Conservation (phyloP, 2,888 invertebrate genomes). For the Keiferia lycopersicella region DNA sequence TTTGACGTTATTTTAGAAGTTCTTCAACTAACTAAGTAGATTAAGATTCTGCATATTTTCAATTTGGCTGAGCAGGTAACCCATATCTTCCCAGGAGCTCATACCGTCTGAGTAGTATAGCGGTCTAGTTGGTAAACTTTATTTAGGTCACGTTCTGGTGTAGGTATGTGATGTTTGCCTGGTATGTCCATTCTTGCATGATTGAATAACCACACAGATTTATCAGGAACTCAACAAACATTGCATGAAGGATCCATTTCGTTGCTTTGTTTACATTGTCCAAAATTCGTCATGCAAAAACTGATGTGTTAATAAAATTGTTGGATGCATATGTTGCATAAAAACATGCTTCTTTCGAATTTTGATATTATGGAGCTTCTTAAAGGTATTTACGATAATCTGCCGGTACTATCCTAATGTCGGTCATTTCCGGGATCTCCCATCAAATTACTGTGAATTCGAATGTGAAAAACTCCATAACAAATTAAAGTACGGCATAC, state of each 20-base stretch:
- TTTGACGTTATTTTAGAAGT: no score
- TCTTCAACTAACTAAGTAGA: not conserved
- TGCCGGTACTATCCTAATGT: no score
- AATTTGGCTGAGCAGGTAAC: not conserved
- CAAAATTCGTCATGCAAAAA: not conserved
- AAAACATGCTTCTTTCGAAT: no score
- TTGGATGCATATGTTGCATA: no score
- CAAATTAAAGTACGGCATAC: slow-evolving; percentile 11
- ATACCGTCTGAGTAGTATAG: not conserved
- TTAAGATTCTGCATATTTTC: not conserved
- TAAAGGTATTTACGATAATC: no score
- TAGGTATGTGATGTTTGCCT: not conserved
- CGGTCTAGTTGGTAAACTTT: not conserved
- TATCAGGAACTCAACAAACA: not conserved
- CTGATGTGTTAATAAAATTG: not conserved
- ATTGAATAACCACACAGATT: slow-evolving; percentile 5
- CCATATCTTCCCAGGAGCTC: not conserved
- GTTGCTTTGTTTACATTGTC: not conserved
- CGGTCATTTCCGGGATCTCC: not conserved
- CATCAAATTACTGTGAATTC: slow-evolving; percentile 23
- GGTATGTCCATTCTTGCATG: not conserved
- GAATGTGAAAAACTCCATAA: slow-evolving; percentile 27
- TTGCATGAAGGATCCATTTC: not conserved
- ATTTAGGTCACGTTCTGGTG: not conserved
- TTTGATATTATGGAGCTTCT: no score